Conservation (phyloP, 2,113 vertebrate species). For the Heliornis fulica region DNA sequence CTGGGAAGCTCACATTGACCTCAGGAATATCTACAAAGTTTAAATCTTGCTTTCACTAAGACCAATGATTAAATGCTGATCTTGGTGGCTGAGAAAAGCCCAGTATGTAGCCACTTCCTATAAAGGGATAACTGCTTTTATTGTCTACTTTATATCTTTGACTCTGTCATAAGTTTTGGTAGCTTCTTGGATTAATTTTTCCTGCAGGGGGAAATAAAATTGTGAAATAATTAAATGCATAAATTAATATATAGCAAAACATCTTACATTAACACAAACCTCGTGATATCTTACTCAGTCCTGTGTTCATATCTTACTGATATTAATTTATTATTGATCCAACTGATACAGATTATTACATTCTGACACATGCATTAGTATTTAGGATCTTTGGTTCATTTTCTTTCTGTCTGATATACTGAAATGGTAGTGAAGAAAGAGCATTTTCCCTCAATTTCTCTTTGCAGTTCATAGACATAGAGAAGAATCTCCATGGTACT, state of each 20-base stretch:
- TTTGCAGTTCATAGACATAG: not conserved
- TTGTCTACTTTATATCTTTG: not conserved
- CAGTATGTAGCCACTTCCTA: not conserved
- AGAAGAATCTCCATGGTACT: not conserved
- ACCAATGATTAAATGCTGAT: fast-evolving
- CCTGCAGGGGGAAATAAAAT: not conserved
- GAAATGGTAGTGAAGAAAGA: not conserved
- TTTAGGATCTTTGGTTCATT: not conserved
- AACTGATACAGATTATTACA: not conserved
- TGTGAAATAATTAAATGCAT: not conserved
- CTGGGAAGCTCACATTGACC: not conserved
- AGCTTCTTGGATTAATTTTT: not conserved
- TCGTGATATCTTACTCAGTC: not conserved
- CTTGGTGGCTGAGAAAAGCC: not conserved
- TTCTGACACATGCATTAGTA: not conserved
- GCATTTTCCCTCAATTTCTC: not conserved
- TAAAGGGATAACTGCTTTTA: not conserved
- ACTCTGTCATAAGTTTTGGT: not conserved
- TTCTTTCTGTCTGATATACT: not conserved
- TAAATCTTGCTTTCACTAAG: not conserved
- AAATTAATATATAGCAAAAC: not conserved
- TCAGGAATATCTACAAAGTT: not conserved
- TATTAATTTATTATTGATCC: not conserved
- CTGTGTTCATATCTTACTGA: not conserved
- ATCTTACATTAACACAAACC: not conserved